Conservation (phyloP, 2,888 invertebrate genomes). For the Acholoe squamosa region DNA sequence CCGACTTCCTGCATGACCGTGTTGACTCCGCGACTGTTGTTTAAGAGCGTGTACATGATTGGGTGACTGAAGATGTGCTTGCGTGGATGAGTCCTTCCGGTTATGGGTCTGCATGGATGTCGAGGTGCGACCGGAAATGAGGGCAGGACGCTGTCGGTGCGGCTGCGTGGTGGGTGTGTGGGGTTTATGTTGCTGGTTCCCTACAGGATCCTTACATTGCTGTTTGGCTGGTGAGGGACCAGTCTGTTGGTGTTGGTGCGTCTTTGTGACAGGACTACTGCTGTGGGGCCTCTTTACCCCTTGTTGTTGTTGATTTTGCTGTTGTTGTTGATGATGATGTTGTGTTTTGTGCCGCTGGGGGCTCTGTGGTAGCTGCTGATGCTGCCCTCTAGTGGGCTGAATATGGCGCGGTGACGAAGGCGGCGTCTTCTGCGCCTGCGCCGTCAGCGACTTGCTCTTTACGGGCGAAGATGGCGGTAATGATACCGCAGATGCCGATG, state of each 20-base stretch:
- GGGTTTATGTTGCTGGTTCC: not conserved
- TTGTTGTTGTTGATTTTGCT: not conserved
- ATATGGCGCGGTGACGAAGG: not conserved
- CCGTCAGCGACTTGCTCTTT: not conserved
- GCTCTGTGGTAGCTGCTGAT: not conserved
- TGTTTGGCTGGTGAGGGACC: not conserved
- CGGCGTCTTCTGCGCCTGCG: not conserved
- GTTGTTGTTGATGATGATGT: not conserved
- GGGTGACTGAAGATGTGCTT: not conserved
- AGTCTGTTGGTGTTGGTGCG: constrained; percentile 48
- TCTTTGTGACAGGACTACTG: not conserved
- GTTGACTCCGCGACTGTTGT: not conserved
- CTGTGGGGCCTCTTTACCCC: not conserved
- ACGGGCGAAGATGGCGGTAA: not conserved
- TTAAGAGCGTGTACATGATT: not conserved
- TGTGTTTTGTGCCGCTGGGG: not conserved
- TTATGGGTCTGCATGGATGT: not conserved
- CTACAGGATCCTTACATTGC: not conserved
- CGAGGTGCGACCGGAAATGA: not conserved
- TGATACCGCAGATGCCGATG: not conserved
- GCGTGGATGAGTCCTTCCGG: constrained; percentile 25
- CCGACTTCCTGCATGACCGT: not conserved
- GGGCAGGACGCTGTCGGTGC: not conserved
- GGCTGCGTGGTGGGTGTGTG: not conserved
- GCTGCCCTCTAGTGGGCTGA: not conserved